Evolutionary conservation across 2,797 vertebrate species (phyloP), one percentile per base, ranked within the genome.

Genomic region (Takifugu rubripes): DNA sequence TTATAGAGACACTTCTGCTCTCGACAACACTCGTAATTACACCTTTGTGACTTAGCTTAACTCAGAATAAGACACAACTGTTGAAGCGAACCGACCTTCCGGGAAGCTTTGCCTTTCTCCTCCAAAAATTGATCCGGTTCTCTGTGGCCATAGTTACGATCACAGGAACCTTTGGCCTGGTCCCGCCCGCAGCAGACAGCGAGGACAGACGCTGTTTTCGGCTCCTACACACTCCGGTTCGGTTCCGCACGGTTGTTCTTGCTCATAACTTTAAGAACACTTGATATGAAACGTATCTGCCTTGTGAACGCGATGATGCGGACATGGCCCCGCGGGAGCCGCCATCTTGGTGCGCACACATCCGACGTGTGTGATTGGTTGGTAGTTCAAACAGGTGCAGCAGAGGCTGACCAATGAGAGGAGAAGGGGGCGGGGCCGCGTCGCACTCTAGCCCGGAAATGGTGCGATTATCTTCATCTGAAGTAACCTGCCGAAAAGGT

Each of bases 61-160:
- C 31, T 10, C 8, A 3, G 31, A 10, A 33, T 10, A 2, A 43
- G 6, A 43, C 2, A 25, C 1, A 43, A 9, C 27, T 12, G 52
- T 29, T 9, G 3, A n/a, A 0, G 12, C 15, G 7, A 29, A 77
- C 92, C 79, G 84, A 98, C 96, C 96, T 98, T 86, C 96, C 96
- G 46, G 95, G 95, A 89, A 94, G 92, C 91, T 92, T 93, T 27
- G 92, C 78, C 88, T 89, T 97, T 87, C 92, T 92, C 90, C 93
- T 97, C 96, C 96, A 98, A 78, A 98, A 98, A 89, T 97, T 88
- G 82, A 93, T 92, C 84, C 89, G 91, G 88, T 93, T 94, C 60
- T 98, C 96, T 78, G 94, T 92, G 79, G 94, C 94, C 95, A 97
- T 97, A 70, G 69, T 89, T 75, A 70, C 68, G 77, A 66, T 59